Conservation (phyloP, 2,113 vertebrate genomes). For the Beaufortia kweichowensis region DNA sequence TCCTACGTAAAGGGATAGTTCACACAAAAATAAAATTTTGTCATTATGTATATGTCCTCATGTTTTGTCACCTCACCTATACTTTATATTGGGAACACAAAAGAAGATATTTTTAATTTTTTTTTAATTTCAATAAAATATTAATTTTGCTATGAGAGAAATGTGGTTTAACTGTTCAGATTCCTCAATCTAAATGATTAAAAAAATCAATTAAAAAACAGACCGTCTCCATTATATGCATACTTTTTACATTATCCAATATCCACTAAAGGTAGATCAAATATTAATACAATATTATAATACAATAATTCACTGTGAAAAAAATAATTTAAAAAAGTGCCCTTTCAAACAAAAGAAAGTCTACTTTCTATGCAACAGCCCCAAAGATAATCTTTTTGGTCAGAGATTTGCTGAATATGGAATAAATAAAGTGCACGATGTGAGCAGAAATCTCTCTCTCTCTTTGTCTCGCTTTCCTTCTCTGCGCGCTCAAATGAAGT, state of each 20-base stretch:
- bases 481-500: constrained; percentile 34
- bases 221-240: neutral
- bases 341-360: constrained; percentile 2
- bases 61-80: no score
- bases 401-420: constrained; percentile 8
- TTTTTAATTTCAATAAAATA: no score
- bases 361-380: neutral
- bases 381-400: neutral
- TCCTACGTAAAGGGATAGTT: no score
- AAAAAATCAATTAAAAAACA: neutral
- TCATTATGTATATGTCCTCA: no score
- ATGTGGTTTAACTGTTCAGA: neutral
- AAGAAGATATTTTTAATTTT: no score
- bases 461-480: neutral
- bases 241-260: neutral
- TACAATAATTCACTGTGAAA: neutral
- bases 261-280: neutral
- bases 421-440: constrained; percentile 22
- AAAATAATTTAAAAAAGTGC: neutral
- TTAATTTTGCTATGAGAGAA: neutral
- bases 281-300: no score
- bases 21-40: no score
- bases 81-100: no score
- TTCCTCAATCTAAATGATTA: neutral
- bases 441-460: neutral